Evolutionary conservation across 2,888 invertebrate species (phyloP), one percentile per base, ranked within the genome.

Genomic region (Polyommatus iphigenia): DNA sequence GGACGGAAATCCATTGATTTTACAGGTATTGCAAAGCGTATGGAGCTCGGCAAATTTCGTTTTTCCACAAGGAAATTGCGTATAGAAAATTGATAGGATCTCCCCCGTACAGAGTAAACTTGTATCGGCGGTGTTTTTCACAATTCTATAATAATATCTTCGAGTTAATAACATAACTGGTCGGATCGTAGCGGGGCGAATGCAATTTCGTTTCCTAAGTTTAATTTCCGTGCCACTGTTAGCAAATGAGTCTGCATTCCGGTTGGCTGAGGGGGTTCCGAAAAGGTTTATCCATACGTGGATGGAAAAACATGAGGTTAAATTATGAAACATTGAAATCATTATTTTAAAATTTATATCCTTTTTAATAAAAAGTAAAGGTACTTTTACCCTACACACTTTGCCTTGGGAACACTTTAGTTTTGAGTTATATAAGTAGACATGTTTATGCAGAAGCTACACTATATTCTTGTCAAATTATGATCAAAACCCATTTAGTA

Each of bases 51-150:
- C 79, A 80, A 80, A 81, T 80, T 79, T 77, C 79, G 79, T 78
- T 80, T 81, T 78, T 76, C 50, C 72, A 32, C 41, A 78, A 79
- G 78, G 59, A 80, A 79, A 80, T 81, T 81, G 80, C 80, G 78
- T 82, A 79, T 79, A 81, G 78, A 76, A 57, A 50, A 77, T 67
- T 77, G 79, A 80, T 81, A 80, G 73, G 78, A 80, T 80, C 79
- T 78, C 77, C 77, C 73, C 32, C 36, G 57, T 79, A 78, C 75
- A 76, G 77, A 76, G 78, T 67, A 73, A 80, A 79, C 78, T 79
- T 80, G 78, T 76, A 78, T 77, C 78, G 79, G 67, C 59, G 73
- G 77, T 78, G 79, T 77, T 78, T 67, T 79, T 79, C 77, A 36
- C 20, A 50, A 54, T 75, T 73, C 76, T 62, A 78, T 72, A 46